phyloP scores from a whole-genome alignment of 2,797 vertebrate genomes.

The Hephaestus fuliginosus region DNA sequence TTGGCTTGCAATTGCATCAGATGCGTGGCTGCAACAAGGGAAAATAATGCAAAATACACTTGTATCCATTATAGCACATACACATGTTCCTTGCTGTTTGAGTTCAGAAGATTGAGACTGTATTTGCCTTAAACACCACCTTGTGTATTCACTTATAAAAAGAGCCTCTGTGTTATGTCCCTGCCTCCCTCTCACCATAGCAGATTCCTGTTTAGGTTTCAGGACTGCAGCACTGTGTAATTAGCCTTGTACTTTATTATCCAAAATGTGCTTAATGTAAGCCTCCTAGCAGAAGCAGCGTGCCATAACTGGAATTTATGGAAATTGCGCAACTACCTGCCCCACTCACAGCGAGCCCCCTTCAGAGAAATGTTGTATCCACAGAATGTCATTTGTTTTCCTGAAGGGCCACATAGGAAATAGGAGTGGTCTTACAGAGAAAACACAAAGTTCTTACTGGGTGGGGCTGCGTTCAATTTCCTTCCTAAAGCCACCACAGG shows the following conservation, averaged over 20 bases:
- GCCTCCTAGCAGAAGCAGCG: constrained; percentile 9
- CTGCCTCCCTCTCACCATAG: constrained; percentile 15
- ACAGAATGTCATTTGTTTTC: constrained; percentile 61
- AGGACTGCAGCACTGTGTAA: constrained; percentile 36
- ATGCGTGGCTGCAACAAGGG: background rate
- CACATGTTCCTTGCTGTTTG: background rate
- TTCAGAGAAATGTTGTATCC: constrained; percentile 45
- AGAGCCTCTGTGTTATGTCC: constrained; percentile 16
- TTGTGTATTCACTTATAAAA: constrained; percentile 17
- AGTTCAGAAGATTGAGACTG: background rate
- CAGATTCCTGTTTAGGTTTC: constrained; percentile 43
- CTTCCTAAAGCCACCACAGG: constrained; percentile 72
- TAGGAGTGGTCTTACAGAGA: constrained; percentile 71
- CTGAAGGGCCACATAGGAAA: constrained; percentile 76
- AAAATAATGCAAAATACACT: constrained; percentile 4
- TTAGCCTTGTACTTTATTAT: constrained; percentile 35
- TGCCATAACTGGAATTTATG: constrained; percentile 34
- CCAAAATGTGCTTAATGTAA: constrained; percentile 33
- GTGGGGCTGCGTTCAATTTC: constrained; percentile 81
- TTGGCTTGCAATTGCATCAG: background rate
- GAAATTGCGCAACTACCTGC: constrained; percentile 34
- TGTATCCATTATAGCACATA: constrained; percentile 2
- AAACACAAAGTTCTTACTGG: constrained; percentile 76
- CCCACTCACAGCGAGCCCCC: background rate
- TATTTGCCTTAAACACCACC: constrained; percentile 4